Evolutionary conservation across 1,140 invertebrate species (phyloP).

Genomic region (Zaprionus inermis): DNA sequence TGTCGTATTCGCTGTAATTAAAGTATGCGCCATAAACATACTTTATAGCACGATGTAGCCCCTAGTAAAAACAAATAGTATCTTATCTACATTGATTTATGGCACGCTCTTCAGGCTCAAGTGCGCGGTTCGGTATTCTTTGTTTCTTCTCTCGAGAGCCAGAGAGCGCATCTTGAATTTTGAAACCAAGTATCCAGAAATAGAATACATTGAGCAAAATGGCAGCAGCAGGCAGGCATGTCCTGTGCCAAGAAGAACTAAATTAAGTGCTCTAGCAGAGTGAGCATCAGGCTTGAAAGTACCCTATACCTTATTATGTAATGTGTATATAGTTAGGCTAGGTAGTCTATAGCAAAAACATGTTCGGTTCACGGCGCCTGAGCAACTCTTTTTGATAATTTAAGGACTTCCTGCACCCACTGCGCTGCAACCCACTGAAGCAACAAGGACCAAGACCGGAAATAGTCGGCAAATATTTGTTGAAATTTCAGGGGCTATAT

Average conservation of each 20-base stretch:
- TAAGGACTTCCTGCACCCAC: neutral
- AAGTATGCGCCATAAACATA: constrained; percentile 3
- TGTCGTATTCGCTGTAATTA: constrained; percentile 1
- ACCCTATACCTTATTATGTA: neutral
- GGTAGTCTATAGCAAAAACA: neutral
- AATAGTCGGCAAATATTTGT: constrained; percentile 12
- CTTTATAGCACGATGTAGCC: neutral
- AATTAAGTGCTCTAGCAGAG: neutral
- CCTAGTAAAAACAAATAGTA: constrained; percentile 10
- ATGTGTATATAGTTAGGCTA: neutral
- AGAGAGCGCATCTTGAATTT: neutral
- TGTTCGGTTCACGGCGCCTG: neutral
- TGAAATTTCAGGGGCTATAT: constrained; percentile 1
- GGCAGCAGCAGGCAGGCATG: neutral
- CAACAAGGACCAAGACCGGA: constrained; percentile 8
- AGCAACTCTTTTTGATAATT: neutral
- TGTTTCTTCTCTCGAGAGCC: neutral
- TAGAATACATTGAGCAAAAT: neutral
- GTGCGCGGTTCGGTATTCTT: neutral
- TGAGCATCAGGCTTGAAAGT: too few species aligned
- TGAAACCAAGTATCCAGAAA: neutral
- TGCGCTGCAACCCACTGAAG: neutral
- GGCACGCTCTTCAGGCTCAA: neutral
- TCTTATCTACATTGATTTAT: constrained; percentile 28
- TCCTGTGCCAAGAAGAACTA: neutral